Evolutionary conservation across 2,888 invertebrate species (phyloP), one percentile per base, ranked within the genome.

Genomic region (Lacanobia oleracea): DNA sequence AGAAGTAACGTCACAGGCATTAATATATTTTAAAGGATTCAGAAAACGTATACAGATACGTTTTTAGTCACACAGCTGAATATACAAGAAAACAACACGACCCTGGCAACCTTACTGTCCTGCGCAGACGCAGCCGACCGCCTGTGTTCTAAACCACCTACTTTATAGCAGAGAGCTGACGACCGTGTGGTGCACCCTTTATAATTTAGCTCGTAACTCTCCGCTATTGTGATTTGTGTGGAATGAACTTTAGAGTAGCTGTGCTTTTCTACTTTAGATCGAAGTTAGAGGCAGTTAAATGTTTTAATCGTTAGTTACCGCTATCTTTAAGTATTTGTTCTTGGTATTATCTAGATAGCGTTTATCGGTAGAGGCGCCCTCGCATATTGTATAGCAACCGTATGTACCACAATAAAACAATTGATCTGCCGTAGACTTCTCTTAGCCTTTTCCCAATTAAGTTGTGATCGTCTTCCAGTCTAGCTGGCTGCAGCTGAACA

Each of bases 201-300:
- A 82, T 84, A 82, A 83, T 82, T 84, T 70, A 74, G 37, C 67
- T 74, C 62, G 77, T 82, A 84, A 82, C 71, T 79, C 67, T 43
- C 60, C 1, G 57, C 69, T 68, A 21, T 81, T 82, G 70, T 71
- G 82, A 84, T 70, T 84, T 82, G 77, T 84, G 82, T 77, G 70
- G 70, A 82, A 74, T 63, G 54, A 59, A 59, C 70, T 59, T 71
- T 62, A 54, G 51, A 68, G 72, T 72, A 69, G 66, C 66, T 63
- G 33, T 53, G 33, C 16, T 81, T 82, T 69, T 33, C 37, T 65
- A 48, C 40, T 50, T 77, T 23, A 68, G 27, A 61, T 59, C n/a
- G n/a, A 21, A 53, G 33, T 59, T 57, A 45, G 7, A 51, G 27
- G 43, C 7, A 50, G 40, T 69, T 62, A 33, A 65, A 66, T 48